Percentiles rank a stretch among this genome's conserved stretches.
Evolutionary conservation across 2,888 invertebrate genomes (phyloP).

Genomic region (Chydorus sphaericus): DNA sequence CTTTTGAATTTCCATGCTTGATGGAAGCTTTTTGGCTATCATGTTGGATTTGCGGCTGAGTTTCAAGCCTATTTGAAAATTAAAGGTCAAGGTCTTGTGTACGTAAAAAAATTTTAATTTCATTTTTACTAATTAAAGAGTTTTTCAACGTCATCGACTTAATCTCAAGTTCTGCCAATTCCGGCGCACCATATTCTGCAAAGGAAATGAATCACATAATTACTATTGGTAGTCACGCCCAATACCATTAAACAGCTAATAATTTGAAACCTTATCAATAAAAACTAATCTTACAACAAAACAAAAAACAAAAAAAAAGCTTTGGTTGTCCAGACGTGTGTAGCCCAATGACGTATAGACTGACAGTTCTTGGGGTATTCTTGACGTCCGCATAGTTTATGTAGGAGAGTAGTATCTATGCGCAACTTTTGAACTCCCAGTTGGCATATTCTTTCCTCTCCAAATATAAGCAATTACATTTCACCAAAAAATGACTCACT

Average conservation of each 20-base stretch:
- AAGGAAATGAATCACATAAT: conserved; percentile 16
- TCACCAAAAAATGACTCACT: no score
- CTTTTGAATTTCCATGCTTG: conserved; percentile 67
- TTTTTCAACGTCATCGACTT: conserved; percentile 47
- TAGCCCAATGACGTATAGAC: conserved; percentile 7
- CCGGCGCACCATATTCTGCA: conserved; percentile 75
- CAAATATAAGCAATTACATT: conserved; percentile 12
- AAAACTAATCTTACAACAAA: conserved; percentile 10
- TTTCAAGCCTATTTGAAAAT: conserved; percentile 7
- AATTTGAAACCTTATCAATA: not conserved
- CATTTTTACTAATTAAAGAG: conserved; percentile 40
- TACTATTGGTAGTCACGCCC: not conserved
- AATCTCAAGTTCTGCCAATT: conserved; percentile 49
- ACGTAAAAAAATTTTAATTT: not conserved
- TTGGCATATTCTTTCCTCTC: conserved; percentile 11
- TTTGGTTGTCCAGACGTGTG: not conserved
- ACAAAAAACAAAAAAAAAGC: conserved; percentile 14
- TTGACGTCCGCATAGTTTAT: not conserved
- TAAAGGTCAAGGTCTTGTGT: no score
- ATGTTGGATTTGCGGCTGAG: no score
- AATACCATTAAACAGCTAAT: not conserved
- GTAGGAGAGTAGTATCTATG: conserved; percentile 14
- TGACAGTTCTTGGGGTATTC: conserved; percentile 9
- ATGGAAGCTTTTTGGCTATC: conserved; percentile 50
- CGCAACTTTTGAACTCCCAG: not conserved